Conservation (phyloP, 2,888 invertebrate genomes). For the Polydesmus complanatus region DNA sequence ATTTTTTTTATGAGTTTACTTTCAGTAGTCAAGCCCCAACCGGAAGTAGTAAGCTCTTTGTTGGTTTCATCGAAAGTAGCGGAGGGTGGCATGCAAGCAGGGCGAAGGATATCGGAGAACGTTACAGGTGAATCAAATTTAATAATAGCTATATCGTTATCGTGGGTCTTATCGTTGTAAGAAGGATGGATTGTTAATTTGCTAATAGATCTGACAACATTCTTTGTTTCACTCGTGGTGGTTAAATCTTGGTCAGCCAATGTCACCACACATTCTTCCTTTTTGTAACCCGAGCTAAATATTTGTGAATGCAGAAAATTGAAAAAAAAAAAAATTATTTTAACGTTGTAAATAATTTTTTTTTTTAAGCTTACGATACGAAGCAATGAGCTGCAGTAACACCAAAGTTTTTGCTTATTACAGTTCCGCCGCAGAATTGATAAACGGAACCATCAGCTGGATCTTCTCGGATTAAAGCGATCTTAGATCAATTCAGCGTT, state of each 20-base stretch:
- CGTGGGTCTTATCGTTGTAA: background rate
- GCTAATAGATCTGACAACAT: background rate
- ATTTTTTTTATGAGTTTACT: background rate
- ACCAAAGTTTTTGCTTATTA: background rate
- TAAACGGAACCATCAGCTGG: background rate
- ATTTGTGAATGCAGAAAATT: too few species aligned
- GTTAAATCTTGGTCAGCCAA: background rate
- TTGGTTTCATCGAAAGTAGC: background rate
- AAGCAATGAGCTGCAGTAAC: background rate
- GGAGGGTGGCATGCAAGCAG: background rate
- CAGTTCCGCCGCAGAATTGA: background rate
- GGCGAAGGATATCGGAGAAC: background rate
- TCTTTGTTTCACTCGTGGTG: background rate
- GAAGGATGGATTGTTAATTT: background rate
- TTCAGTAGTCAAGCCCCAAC: background rate
- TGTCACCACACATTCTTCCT: background rate
- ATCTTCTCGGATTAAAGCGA: too few species aligned
- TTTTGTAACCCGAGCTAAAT: background rate
- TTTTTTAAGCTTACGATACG: background rate
- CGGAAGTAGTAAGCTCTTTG: background rate
- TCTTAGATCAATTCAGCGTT: too few species aligned
- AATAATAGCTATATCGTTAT: background rate
- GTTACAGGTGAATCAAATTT: background rate
- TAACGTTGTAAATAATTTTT: too few species aligned
- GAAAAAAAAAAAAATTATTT: too few species aligned